These are phyloP conservation scores for Tolmerus cingulatus DNA, from an alignment of 2,888 invertebrate species.

Conservation along the genomic window DNA sequence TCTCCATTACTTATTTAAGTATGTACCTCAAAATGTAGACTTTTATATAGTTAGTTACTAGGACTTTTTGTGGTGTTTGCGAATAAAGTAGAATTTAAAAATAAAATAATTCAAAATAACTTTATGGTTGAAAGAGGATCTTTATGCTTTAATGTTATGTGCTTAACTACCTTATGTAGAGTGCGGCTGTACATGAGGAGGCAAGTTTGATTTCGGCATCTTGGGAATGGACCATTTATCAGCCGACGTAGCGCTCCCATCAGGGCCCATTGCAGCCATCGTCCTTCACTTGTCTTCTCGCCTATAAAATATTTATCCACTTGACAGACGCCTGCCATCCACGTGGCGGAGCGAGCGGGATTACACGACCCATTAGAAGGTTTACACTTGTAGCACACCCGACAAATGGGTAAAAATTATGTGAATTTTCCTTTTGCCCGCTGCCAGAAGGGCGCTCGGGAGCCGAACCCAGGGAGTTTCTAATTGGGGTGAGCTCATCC, in stretches of 20 bases:
- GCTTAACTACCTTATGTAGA: not conserved
- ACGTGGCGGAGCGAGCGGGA: constrained; percentile 41
- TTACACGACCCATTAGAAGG: constrained; percentile 46
- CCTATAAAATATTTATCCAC: constrained; percentile 46
- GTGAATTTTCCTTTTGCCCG: not conserved
- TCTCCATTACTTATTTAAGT: too few species aligned
- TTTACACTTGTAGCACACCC: constrained; percentile 36
- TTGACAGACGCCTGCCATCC: constrained; percentile 43
- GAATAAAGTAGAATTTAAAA: not conserved
- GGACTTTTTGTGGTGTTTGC: not conserved
- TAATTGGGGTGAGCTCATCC: constrained; percentile 17
- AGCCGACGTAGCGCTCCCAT: not conserved
- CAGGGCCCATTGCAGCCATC: not conserved
- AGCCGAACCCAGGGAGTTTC: not conserved
- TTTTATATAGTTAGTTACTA: too few species aligned
- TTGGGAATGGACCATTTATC: not conserved
- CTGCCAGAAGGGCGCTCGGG: not conserved
- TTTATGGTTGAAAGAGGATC: not conserved
- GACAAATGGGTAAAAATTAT: constrained; percentile 43
- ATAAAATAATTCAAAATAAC: not conserved
- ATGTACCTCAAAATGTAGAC: too few species aligned
- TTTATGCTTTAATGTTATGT: not conserved
- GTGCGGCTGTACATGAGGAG: not conserved
- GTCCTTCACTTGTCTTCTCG: not conserved
- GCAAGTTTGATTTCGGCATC: not conserved